Conservation (phyloP, 2,113 vertebrate species). For the Psittacus erithacus region DNA sequence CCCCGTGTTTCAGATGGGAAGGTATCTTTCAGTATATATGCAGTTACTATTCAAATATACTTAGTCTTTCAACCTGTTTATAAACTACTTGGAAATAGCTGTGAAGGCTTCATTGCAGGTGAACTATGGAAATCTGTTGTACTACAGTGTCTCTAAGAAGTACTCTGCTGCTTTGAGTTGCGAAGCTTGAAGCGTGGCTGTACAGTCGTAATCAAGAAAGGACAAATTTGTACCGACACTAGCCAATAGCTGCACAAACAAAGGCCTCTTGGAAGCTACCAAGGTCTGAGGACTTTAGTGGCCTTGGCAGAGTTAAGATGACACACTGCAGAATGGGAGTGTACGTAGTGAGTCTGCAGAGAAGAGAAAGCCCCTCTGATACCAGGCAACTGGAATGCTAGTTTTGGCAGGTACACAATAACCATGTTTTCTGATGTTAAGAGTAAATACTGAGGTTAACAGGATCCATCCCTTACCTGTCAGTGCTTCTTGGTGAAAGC, state of each 20-base stretch:
- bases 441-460: background rate
- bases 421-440: background rate
- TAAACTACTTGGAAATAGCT: background rate
- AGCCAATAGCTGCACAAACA: background rate
- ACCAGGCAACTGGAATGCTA: background rate
- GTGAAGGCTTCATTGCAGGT: background rate
- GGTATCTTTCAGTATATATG: background rate
- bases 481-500: background rate
- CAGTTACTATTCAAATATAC: background rate
- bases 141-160: background rate
- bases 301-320: background rate
- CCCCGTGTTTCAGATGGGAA: no score
- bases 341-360: background rate
- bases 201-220: background rate
- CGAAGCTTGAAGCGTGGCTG: accelerated
- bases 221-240: accelerated
- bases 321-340: background rate
- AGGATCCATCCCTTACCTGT: background rate
- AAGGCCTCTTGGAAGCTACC: background rate
- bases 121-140: background rate
- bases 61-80: background rate
- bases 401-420: background rate
- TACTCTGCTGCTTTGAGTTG: background rate
- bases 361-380: background rate
- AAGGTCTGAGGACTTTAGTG: background rate